Percentiles rank a stretch among this genome's conserved stretches.
Conservation (phyloP, 2,113 vertebrate species). For the Phyllostomus hastatus region DNA sequence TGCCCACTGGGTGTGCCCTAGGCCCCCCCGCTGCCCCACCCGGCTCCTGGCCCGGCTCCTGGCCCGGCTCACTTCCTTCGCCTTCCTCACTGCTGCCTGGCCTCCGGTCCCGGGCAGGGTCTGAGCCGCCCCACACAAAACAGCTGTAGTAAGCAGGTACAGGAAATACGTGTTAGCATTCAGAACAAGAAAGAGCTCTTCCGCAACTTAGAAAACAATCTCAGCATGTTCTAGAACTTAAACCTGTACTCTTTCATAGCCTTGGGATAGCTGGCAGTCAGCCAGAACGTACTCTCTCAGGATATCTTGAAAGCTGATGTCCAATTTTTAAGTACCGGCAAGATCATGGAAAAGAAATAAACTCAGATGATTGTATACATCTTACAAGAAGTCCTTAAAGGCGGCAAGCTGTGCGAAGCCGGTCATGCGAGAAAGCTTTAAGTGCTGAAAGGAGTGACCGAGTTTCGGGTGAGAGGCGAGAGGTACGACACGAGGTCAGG, state of each 20-base stretch:
- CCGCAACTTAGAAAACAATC: background rate
- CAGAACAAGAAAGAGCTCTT: background rate
- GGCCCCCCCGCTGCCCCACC: background rate
- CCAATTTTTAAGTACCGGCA: background rate
- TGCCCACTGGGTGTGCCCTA: background rate
- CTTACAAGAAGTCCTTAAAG: constrained; percentile 8
- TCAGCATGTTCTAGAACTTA: background rate
- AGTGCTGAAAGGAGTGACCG: background rate
- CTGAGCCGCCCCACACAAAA: background rate
- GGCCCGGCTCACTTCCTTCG: background rate
- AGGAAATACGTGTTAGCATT: background rate
- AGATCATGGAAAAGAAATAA: background rate
- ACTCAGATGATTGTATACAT: background rate
- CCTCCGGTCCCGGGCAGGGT: background rate
- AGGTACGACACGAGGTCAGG: background rate
- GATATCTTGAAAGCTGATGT: background rate
- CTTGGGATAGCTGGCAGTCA: background rate
- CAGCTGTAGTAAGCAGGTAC: background rate
- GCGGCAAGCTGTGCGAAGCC: background rate
- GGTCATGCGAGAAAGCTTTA: background rate
- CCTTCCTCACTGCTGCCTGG: background rate
- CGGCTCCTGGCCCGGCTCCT: no score
- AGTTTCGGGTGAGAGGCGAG: background rate
- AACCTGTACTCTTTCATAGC: background rate
- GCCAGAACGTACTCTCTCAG: background rate